Conservation (phyloP, 2,113 vertebrate species). For the Oreochromis niloticus region DNA sequence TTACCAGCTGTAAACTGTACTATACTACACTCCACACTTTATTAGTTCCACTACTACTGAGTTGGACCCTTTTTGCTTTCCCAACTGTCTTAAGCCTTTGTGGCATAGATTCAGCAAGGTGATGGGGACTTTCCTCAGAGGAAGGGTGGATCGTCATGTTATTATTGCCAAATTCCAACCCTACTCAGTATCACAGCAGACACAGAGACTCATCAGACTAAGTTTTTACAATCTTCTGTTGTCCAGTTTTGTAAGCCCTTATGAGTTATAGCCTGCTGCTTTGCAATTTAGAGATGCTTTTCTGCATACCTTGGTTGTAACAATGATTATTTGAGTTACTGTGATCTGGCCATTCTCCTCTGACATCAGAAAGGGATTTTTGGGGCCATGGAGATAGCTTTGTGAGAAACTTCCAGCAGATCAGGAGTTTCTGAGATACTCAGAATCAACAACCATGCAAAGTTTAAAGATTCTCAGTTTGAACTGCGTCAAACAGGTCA, state of each 20-base stretch:
- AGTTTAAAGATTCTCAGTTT: background rate
- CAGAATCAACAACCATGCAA: background rate
- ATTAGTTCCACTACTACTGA: background rate
- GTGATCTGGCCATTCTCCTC: background rate
- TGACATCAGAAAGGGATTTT: background rate
- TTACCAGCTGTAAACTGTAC: background rate
- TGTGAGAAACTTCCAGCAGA: accelerated
- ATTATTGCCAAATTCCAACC: background rate
- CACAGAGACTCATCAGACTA: background rate
- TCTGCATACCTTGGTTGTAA: background rate
- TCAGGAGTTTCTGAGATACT: background rate
- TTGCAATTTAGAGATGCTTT: background rate
- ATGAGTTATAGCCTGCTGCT: background rate
- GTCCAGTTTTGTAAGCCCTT: background rate
- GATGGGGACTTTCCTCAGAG: background rate
- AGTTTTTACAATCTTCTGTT: background rate
- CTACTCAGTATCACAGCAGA: background rate
- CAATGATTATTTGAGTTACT: background rate
- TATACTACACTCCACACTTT: background rate
- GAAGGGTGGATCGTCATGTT: accelerated
- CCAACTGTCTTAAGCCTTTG: background rate
- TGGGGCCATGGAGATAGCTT: background rate
- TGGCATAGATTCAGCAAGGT: background rate
- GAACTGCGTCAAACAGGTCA: background rate
- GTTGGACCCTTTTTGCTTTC: background rate